Evolutionary conservation across 2,888 invertebrate genomes (phyloP).

Genomic region (Julus scandinavius): DNA sequence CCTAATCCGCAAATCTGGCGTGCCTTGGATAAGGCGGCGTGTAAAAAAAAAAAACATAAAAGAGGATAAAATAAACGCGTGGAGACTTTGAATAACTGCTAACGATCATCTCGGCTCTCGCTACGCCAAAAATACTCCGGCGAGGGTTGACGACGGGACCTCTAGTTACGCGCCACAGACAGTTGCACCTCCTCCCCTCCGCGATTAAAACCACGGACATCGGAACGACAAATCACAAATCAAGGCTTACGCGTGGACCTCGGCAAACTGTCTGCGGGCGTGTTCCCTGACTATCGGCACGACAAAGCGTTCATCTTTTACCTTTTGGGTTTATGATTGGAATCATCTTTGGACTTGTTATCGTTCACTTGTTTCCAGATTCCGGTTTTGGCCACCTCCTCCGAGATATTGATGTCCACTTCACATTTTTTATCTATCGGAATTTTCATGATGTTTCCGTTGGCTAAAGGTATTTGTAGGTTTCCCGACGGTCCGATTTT

Average conservation of each 20-base stretch:
- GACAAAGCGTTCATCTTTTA: not conserved
- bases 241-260: too few relatives aligned
- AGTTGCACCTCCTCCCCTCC: not conserved
- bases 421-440: constrained; percentile 72
- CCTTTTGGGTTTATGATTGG: constrained; percentile 53
- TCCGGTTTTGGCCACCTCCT: constrained; percentile 91
- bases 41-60: constrained; percentile 36
- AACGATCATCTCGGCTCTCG: too few relatives aligned
- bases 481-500: constrained; percentile 68
- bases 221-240: too few relatives aligned
- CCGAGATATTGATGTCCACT: constrained; percentile 81
- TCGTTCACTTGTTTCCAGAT: constrained; percentile 94
- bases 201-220: too few relatives aligned
- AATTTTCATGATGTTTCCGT: constrained; percentile 90
- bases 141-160: too few relatives aligned
- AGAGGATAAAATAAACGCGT: not conserved
- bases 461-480: constrained; percentile 86
- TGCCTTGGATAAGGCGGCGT: constrained; percentile 37
- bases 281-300: too few relatives aligned
- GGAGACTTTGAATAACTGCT: not conserved
- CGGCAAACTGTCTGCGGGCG: too few relatives aligned
- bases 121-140: too few relatives aligned
- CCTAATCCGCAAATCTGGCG: constrained; percentile 41
- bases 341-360: constrained; percentile 66
- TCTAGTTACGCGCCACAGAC: not conserved